Conservation (phyloP, 2,888 invertebrate species). For the Drosophila quinaria region DNA sequence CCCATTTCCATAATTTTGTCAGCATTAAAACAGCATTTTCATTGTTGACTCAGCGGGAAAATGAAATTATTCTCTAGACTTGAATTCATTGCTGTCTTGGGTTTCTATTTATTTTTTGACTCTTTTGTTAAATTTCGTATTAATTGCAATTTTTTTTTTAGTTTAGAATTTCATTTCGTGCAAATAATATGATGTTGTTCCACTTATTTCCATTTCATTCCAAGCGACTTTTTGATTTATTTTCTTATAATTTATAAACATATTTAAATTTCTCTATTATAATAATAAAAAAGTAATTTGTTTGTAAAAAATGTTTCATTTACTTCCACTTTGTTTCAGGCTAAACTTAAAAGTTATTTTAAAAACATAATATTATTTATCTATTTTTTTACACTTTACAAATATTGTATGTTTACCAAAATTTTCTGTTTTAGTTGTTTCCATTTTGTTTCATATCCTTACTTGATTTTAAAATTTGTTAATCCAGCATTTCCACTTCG, state of each 20-base stretch:
- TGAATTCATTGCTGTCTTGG: not conserved
- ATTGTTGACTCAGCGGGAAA: not conserved
- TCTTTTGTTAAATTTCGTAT: not conserved
- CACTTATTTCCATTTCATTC: not conserved
- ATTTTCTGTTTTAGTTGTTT: not conserved
- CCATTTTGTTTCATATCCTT: not conserved
- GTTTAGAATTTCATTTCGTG: not conserved
- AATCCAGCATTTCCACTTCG: no score
- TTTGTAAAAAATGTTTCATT: not conserved
- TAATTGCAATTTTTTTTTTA: not conserved
- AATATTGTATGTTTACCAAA: not conserved
- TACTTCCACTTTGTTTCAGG: not conserved
- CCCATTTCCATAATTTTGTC: slow-evolving; percentile 11
- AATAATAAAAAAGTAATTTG: not conserved
- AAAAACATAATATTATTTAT: not conserved
- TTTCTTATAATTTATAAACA: no score
- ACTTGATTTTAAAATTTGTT: no score
- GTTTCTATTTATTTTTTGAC: not conserved
- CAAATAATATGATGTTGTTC: not conserved
- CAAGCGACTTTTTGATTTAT: not conserved
- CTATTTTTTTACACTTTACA: not conserved
- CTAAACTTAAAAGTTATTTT: not conserved
- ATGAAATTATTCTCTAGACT: not conserved
- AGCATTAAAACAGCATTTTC: slow-evolving; percentile 2
- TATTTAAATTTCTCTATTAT: not conserved